Evolutionary conservation across 2,113 vertebrate species (phyloP), one percentile per base, ranked within the genome.

Genomic region (Shinisaurus crocodilurus): DNA sequence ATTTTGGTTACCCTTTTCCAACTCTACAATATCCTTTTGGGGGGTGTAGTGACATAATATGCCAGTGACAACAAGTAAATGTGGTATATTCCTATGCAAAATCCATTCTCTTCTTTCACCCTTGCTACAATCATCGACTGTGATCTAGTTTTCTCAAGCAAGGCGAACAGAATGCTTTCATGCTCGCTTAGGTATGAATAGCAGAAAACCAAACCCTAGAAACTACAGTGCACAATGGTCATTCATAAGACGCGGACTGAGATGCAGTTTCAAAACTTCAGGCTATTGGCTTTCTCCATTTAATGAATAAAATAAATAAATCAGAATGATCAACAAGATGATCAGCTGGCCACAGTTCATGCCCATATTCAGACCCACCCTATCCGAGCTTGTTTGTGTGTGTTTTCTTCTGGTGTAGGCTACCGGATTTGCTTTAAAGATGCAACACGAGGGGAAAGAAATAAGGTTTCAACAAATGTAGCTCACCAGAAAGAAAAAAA

Each of bases 341-440:
- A 82, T 90, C 13, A 92, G 89, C 85, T 57, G 80, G 67, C 74
- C 65, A 32, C 80, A 75, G 15, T 83, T 79, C 54, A 3, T 65
- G 18, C 76, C 86, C 65, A 1, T 23, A 45, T 82, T 48, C 80
- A 57, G 79, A 48, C 8, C 29, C 37, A 54, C 25, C n/a, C 93
- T 86, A 92, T 91, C 89, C 85, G 69, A 80, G 75, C 80, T 82
- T 43, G 60, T 79, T 67, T 90, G 72, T 89, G 85, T 79, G 43
- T 12, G 9, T 3, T 43, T 48, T 20, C 89, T 91, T 91, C 84
- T 89, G 82, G 84, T 32, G 5, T 7, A 90, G 76, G 70, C 87
- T 88, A 37, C 40, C 60, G 67, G 54, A 67, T 89, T 86, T 48
- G 69, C 91, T 93, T 89, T 88, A 90, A 92, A 90, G 90, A 89